A percentile compares a stretch with the other conserved stretches of the same genome.
Conservation (phyloP, 2,888 invertebrate species). For the Thecophora atra region DNA sequence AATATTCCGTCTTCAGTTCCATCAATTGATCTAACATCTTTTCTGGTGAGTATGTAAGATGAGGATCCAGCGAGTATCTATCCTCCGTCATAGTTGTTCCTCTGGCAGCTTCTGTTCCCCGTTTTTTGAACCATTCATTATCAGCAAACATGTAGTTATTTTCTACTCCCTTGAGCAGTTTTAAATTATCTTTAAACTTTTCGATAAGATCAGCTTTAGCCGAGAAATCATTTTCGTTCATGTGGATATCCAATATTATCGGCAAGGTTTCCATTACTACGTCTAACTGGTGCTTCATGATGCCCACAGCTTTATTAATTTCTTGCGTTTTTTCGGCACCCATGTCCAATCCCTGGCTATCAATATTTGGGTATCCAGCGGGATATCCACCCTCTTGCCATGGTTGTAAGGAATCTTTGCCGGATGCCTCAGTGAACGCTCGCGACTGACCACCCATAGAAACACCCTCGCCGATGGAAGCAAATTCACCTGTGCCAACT, state of each 20-base stretch:
- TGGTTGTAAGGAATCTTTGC: not conserved
- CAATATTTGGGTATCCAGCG: no score
- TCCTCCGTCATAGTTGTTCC: not conserved
- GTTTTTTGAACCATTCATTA: slow-evolving; percentile 40
- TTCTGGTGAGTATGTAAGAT: slow-evolving; percentile 55
- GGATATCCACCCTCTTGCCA: not conserved
- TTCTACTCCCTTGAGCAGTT: slow-evolving; percentile 37
- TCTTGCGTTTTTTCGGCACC: slow-evolving; percentile 35
- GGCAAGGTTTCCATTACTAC: slow-evolving; percentile 55
- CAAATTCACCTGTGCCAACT: slow-evolving; percentile 10
- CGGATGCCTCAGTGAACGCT: not conserved
- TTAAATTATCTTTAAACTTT: slow-evolving; percentile 46
- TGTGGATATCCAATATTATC: slow-evolving; percentile 46
- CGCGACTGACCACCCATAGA: no score
- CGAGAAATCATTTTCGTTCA: slow-evolving; percentile 50
- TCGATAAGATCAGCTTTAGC: slow-evolving; percentile 45
- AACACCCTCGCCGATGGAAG: no score
- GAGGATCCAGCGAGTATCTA: slow-evolving; percentile 47
- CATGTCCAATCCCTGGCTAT: not conserved
- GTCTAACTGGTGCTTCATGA: slow-evolving; percentile 51
- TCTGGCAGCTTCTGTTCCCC: slow-evolving; percentile 23
- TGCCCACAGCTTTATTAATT: slow-evolving; percentile 37
- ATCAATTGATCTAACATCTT: slow-evolving; percentile 55
- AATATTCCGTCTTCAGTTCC: slow-evolving; percentile 56
- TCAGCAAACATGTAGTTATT: not conserved